Conservation (phyloP, 1,140 invertebrate genomes). For the Penaeus japonicus region DNA sequence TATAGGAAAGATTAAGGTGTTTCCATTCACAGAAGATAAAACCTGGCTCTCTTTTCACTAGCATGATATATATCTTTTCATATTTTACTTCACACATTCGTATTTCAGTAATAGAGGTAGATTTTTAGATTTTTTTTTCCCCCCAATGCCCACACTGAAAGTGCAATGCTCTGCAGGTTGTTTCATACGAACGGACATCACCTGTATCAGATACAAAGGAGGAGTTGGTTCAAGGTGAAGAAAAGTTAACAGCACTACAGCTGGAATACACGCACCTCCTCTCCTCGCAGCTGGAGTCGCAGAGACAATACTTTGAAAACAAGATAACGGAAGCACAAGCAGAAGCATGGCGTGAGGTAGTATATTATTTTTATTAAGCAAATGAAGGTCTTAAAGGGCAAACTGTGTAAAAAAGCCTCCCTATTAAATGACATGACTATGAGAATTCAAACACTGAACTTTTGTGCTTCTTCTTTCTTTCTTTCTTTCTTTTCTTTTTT, state of each 20-base stretch:
- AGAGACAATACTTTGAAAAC: slow-evolving; percentile 85
- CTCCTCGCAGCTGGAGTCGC: slow-evolving; percentile 95
- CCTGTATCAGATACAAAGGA: slow-evolving; percentile 52
- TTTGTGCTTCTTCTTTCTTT: slow-evolving; percentile 7
- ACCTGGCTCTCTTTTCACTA: too few species aligned
- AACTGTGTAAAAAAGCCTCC: neutral
- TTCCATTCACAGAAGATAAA: too few species aligned
- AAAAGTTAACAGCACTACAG: slow-evolving; percentile 92
- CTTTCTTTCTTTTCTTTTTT: neutral
- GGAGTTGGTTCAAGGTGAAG: slow-evolving; percentile 69
- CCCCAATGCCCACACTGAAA: neutral
- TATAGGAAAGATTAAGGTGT: neutral
- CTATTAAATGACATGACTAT: neutral
- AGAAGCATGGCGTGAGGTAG: slow-evolving; percentile 55
- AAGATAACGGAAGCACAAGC: slow-evolving; percentile 65
- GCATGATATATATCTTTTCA: too few species aligned
- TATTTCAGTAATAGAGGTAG: too few species aligned
- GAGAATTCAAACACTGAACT: too few species aligned
- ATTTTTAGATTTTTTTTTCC: too few species aligned
- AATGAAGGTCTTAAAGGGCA: neutral
- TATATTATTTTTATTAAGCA: neutral
- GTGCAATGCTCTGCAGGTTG: slow-evolving; percentile 30
- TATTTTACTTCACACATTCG: too few species aligned
- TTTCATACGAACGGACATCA: slow-evolving; percentile 54
- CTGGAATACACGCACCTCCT: slow-evolving; percentile 96